These are phyloP conservation scores for Aproaerema taeniolella DNA, from an alignment of 2,888 invertebrate genomes.

Conservation along the genomic window DNA sequence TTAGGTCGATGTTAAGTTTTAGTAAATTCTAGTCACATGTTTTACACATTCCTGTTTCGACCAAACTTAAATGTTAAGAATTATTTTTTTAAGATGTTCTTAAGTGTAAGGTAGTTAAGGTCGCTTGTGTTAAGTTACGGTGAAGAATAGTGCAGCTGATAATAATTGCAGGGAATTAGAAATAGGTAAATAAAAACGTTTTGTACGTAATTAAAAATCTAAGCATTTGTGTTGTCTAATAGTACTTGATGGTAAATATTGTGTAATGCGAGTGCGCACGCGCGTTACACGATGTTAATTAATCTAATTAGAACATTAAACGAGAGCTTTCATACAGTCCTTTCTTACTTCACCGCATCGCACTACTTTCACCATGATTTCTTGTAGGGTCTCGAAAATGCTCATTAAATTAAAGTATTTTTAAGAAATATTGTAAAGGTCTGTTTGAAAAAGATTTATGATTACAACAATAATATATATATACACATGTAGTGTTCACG, in stretches of 20 bases:
- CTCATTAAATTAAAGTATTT: slow-evolving; percentile 10
- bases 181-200: slow-evolving; percentile 10
- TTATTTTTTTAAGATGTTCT: slow-evolving; percentile 19
- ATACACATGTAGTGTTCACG: neutral
- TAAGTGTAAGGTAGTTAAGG: slow-evolving; percentile 1
- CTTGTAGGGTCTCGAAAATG: slow-evolving; percentile 8
- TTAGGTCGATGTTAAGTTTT: slow-evolving; percentile 73
- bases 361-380: slow-evolving; percentile 31
- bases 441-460: slow-evolving; percentile 3
- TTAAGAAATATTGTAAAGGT: slow-evolving; percentile 5
- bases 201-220: neutral
- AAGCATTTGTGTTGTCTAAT: slow-evolving; percentile 14
- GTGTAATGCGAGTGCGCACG: slow-evolving; percentile 19
- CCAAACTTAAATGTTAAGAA: slow-evolving; percentile 61
- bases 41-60: slow-evolving; percentile 77
- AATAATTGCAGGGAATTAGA: slow-evolving; percentile 13
- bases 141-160: no score
- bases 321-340: slow-evolving; percentile 27
- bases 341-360: slow-evolving; percentile 18
- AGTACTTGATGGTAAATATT: slow-evolving; percentile 24
- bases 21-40: slow-evolving; percentile 77
- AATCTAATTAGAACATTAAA: slow-evolving; percentile 59
- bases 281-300: slow-evolving; percentile 56
- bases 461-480: no score
- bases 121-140: neutral